Base-by-base conservation (phyloP, 2,797 vertebrate species). In the Philypnodon macrostomus region DNA sequence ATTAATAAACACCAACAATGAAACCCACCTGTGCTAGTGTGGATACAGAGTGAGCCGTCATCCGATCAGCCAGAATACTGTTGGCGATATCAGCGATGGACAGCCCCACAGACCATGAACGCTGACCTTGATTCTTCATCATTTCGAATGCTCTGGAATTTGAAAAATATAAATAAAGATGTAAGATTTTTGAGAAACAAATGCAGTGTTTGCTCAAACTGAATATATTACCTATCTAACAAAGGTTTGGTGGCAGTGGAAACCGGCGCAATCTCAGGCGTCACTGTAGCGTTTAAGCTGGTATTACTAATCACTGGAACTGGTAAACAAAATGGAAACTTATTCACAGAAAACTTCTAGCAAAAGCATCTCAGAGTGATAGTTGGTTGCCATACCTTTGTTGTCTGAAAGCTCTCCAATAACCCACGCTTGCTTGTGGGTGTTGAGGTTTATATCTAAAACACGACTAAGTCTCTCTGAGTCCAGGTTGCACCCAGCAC, bases 401-500 rank as follows among this genome's bases (percentile, higher is more conserved):
- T 90, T 91, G 71, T 95, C 93, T 1, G 95, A 96, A 23, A 91
- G 91, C 62, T 99, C 96, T 54, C 96, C 96, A 26, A 97, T 79
- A 70, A 98, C 81, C 94, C 95, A 97, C 29, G 89, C 90, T 38
- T 87, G 87, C 75, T 87, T 92, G 53, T 83, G 90, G 2, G 84
- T 78, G 47, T 85, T 87, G 51, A 95, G 80, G 53, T 91, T 73
- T 7, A 92, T 89, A 49, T 87, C 75, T 69, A 98, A 73, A 50
- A 90, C 53, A 38, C 92, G 89, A 16, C 88, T 88, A 16, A 99
- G 90, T 39, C 97, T 91, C 75, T 91, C 88, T 0, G 95, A 94
- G 67, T 97, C 94, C 68, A 98, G 87, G 72, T 96, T 98, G 72
- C 94, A 94, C n/a, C 96, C 97, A 5, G 88, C 90, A 54, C 97